Evolutionary conservation across 2,113 vertebrate species (phyloP).

Genomic region (Actinemys pallida): DNA sequence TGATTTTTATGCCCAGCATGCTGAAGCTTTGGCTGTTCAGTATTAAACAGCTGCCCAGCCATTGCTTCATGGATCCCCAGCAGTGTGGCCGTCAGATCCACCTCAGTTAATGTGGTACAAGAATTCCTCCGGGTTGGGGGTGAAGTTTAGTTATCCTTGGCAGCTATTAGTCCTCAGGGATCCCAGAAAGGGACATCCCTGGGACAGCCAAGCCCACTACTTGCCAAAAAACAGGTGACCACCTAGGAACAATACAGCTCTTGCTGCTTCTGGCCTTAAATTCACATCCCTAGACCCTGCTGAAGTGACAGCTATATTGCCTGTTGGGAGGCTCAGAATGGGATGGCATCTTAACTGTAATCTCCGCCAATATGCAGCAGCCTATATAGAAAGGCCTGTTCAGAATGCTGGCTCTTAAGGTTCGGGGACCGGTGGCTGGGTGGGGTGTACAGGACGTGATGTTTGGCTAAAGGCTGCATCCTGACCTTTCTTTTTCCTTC

Average conservation of each 20-base stretch:
- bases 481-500: not conserved
- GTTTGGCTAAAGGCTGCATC: fast-evolving
- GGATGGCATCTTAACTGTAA: not conserved
- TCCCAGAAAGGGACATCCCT: not conserved
- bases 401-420: not conserved
- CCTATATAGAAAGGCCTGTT: not conserved
- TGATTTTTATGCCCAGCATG: not conserved
- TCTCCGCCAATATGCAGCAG: not conserved
- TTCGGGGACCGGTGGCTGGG: not conserved
- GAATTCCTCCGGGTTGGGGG: not conserved
- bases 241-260: not conserved
- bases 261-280: not conserved
- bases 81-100: fast-evolving
- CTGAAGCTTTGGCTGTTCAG: not conserved
- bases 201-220: fast-evolving
- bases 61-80: not conserved
- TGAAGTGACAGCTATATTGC: not conserved
- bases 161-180: not conserved
- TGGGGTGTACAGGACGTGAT: fast-evolving
- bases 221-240: not conserved
- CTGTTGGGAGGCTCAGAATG: not conserved
- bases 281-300: not conserved
- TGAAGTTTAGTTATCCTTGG: fast-evolving
- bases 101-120: fast-evolving
- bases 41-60: fast-evolving